Evolutionary conservation across 2,888 invertebrate genomes (phyloP).

Genomic region (Sicus ferrugineus): DNA sequence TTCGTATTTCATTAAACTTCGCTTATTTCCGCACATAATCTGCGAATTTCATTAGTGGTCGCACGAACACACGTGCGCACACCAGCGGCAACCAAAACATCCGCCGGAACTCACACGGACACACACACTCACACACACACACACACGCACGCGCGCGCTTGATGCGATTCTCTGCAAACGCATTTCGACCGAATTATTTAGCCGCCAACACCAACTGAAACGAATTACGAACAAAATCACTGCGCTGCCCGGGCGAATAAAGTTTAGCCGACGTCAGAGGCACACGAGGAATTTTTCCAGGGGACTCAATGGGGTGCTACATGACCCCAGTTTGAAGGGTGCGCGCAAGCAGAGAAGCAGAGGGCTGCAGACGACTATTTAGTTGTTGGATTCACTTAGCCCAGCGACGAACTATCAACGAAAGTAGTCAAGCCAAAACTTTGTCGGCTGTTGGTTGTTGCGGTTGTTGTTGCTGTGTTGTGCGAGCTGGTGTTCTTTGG

Average conservation of each 20-base stretch:
- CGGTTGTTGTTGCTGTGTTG: too few relatives aligned
- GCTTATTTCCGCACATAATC: conserved; percentile 31
- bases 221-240: neutral
- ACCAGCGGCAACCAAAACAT: neutral
- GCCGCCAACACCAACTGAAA: conserved; percentile 16
- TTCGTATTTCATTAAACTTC: conserved; percentile 28
- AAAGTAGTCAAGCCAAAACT: conserved; percentile 11
- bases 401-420: conserved; percentile 33
- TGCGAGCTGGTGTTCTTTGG: neutral
- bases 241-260: too few relatives aligned
- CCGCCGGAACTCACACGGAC: neutral
- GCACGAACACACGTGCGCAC: too few relatives aligned
- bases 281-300: too few relatives aligned
- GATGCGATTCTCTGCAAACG: conserved; percentile 1
- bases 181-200: conserved; percentile 29
- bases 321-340: too few relatives aligned
- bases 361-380: neutral
- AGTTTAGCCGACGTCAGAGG: too few relatives aligned
- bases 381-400: neutral
- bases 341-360: too few relatives aligned
- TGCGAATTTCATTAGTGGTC: conserved; percentile 19
- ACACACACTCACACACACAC: neutral
- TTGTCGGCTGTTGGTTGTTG: neutral
- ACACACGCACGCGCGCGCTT: neutral
- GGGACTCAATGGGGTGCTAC: too few relatives aligned